These are phyloP conservation scores for Pararge aegeria DNA, from an alignment of 1,140 invertebrate genomes.

Conservation along the genomic window DNA sequence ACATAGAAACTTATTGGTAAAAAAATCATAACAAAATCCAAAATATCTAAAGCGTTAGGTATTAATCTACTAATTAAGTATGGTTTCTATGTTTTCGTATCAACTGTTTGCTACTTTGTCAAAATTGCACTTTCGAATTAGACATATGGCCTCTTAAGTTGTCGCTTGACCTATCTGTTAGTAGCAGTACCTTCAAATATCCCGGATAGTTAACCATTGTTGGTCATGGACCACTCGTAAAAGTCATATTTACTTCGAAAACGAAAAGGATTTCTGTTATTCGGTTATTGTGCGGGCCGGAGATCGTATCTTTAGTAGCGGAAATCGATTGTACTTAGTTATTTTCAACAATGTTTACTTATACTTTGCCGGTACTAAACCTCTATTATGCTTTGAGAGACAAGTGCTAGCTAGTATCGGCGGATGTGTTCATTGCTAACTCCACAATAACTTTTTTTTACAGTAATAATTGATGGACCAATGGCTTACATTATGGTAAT, in stretches of 20 bases:
- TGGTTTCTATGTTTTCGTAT: no score
- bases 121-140: no score
- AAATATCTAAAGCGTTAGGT: conserved; percentile 14
- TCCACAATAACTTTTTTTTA: no score
- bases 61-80: no score
- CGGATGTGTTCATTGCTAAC: no score
- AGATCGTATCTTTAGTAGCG: neutral
- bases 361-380: neutral
- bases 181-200: neutral
- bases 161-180: neutral
- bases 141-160: no score
- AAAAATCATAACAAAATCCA: no score
- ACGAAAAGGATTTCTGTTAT: neutral
- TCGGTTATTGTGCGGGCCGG: neutral
- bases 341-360: neutral
- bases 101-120: no score
- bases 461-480: no score
- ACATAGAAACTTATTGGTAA: no score
- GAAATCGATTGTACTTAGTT: neutral
- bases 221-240: neutral
- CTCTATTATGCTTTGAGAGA: neutral
- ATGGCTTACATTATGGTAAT: no score
- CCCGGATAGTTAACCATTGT: neutral
- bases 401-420: no score
- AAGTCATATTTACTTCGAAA: conserved; percentile 1